Evolutionary conservation across 2,888 invertebrate genomes (phyloP).

Genomic region (Amphipyra berbera): DNA sequence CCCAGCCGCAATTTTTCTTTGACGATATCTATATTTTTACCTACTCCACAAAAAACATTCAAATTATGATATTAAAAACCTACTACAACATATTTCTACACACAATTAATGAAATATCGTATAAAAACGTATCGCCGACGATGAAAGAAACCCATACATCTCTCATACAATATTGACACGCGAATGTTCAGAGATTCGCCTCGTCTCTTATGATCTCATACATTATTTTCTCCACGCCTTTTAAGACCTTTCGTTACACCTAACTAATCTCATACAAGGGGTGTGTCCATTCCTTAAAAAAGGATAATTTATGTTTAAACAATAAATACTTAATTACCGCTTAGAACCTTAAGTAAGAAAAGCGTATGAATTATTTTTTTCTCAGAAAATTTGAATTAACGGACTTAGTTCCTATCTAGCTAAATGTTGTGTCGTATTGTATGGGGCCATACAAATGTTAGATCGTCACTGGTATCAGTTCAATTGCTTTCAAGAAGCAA

Average conservation of each 20-base stretch:
- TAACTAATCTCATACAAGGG: slow-evolving; percentile 84
- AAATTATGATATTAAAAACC: slow-evolving; percentile 3
- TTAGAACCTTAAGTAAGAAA: slow-evolving; percentile 87
- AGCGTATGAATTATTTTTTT: slow-evolving; percentile 83
- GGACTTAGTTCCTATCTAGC: slow-evolving; percentile 78
- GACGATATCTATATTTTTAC: neutral
- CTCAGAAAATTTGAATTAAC: slow-evolving; percentile 73
- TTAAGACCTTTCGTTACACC: slow-evolving; percentile 67
- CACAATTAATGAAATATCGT: slow-evolving; percentile 8
- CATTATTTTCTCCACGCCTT: slow-evolving; percentile 31
- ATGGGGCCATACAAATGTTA: slow-evolving; percentile 42
- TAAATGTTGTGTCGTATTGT: slow-evolving; percentile 61
- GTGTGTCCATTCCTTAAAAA: slow-evolving; percentile 68
- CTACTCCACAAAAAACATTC: neutral
- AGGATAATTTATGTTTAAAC: slow-evolving; percentile 65
- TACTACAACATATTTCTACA: slow-evolving; percentile 16
- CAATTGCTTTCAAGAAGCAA: slow-evolving; percentile 9
- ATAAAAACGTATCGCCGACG: slow-evolving; percentile 11
- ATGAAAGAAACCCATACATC: slow-evolving; percentile 14
- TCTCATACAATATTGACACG: slow-evolving; percentile 28
- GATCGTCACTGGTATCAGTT: slow-evolving; percentile 51
- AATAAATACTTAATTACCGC: slow-evolving; percentile 87
- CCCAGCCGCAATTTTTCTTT: neutral
- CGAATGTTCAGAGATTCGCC: slow-evolving; percentile 9
- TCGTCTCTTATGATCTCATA: slow-evolving; percentile 38